Base-by-base conservation (phyloP, 2,113 vertebrate species). In the Neopipo cinnamomea region DNA sequence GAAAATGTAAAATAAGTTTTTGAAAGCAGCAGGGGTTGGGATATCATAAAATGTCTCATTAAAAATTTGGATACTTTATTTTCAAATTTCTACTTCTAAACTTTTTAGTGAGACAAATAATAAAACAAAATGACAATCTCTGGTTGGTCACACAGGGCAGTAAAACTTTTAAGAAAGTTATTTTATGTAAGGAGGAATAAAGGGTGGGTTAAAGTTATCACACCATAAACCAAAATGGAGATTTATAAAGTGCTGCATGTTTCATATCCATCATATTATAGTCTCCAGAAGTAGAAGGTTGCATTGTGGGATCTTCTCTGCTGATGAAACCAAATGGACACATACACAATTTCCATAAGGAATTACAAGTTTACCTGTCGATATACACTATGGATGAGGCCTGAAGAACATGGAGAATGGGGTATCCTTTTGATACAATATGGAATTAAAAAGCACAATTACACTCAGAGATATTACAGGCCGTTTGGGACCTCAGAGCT, bases 31-130 rank as follows among this genome's bases (percentile, higher is more conserved):
- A n/a, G 65, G 9, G n/a, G 35, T 67, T 93, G 13, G 37, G 23
- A 42, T 92, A 49, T 50, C 76, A 81, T 79, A 76, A 95, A 95
- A 85, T 17, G 20, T 76, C 86, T 68, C 71, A 91, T 92, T 92
- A 88, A 93, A 95, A 73, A 3, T n/a, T 24, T 82, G 24, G 13
- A 56, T 67, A 33, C 8, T 81, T 86, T 83, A 59, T 80, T 92
- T 96, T 77, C 33, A 68, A 17, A 52, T 77, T 92, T 79, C 37
- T 28, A 31, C 9, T 56, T 81, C 35, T 46, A 47, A 75, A 41
- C 17, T 31, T 91, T 84, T 72, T 33, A 79, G 86, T 80, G 58
- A 93, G 89, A 63, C 30, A 87, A 78, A 70, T 35, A 63, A 66
- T 85, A 55, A 84, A 82, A 55, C 52, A 80, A 96, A 97, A 89